Evolutionary conservation across 2,113 vertebrate species (phyloP).

Genomic region (Mungos mungo): DNA sequence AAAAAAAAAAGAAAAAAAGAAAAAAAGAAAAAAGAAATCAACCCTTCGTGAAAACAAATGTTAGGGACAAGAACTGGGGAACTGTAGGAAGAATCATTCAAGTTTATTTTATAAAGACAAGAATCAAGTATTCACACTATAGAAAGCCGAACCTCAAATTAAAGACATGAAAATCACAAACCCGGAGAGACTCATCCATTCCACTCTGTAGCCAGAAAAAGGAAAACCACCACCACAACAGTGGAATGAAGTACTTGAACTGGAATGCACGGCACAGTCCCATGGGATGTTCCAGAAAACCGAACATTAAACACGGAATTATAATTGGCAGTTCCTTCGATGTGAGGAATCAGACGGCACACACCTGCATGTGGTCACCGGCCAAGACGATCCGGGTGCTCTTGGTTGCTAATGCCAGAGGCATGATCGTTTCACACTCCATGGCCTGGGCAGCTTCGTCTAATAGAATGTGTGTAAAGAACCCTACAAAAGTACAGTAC

Average conservation of each 20-base stretch:
- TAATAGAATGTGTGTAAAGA: conserved; percentile 97
- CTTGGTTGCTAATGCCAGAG: conserved; percentile 95
- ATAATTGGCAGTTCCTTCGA: not conserved
- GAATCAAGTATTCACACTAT: not conserved
- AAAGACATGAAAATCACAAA: not conserved
- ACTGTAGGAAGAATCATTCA: not conserved
- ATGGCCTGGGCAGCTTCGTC: conserved; percentile 99
- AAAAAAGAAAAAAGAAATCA: conserved; percentile 41
- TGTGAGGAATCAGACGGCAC: not conserved
- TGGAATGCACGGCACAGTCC: not conserved
- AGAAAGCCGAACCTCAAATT: conserved; percentile 30
- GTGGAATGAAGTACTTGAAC: not conserved
- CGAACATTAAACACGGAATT: not conserved
- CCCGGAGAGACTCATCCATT: not conserved
- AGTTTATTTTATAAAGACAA: conserved; percentile 41
- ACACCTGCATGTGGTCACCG: conserved; percentile 99
- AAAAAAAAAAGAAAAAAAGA: conserved; percentile 50
- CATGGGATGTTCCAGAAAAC: not conserved
- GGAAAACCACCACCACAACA: not conserved
- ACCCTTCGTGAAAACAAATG: conserved; percentile 20
- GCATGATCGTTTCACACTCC: conserved; percentile 99
- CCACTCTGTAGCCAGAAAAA: not conserved
- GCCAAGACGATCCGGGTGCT: conserved; percentile 96
- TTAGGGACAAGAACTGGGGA: not conserved
- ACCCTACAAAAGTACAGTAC: conserved; percentile 86